Evolutionary conservation across 2,888 invertebrate species (phyloP).

Genomic region (Drosophila picticornis): DNA sequence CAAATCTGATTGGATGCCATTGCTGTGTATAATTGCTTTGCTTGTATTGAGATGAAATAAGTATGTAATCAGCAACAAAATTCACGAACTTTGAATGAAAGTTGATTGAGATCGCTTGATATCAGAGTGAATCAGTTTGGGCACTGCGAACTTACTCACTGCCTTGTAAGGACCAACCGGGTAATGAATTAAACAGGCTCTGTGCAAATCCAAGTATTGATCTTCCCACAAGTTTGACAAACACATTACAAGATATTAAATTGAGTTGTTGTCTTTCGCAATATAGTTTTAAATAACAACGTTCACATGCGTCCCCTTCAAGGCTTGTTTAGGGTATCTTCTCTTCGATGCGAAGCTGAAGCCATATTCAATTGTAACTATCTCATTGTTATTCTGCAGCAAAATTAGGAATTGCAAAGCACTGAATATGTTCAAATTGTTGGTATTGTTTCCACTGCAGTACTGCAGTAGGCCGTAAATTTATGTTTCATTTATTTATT

Average conservation of each 20-base stretch:
- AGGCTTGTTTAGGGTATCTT: not conserved
- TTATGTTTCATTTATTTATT: conserved; percentile 77
- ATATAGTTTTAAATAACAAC: too few species aligned
- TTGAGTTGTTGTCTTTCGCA: not conserved
- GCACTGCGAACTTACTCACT: not conserved
- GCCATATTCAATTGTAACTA: conserved; percentile 24
- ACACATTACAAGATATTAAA: not conserved
- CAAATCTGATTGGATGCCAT: not conserved
- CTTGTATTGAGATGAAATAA: not conserved
- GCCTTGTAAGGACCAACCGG: not conserved
- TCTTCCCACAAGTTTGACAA: not conserved
- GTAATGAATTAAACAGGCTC: not conserved
- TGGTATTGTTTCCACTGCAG: conserved; percentile 46
- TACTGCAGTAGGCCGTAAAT: conserved; percentile 77
- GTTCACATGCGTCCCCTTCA: too few species aligned
- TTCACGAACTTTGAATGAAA: not conserved
- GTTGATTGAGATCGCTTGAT: not conserved
- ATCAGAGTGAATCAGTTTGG: not conserved
- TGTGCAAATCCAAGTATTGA: not conserved
- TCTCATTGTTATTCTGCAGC: conserved; percentile 26
- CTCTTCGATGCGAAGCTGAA: not conserved
- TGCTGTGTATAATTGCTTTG: not conserved
- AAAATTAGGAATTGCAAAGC: conserved; percentile 21
- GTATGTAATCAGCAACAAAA: not conserved
- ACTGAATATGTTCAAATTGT: conserved; percentile 23